Evolutionary conservation across 2,113 vertebrate genomes (phyloP).

Genomic region (Alligator mississippiensis): DNA sequence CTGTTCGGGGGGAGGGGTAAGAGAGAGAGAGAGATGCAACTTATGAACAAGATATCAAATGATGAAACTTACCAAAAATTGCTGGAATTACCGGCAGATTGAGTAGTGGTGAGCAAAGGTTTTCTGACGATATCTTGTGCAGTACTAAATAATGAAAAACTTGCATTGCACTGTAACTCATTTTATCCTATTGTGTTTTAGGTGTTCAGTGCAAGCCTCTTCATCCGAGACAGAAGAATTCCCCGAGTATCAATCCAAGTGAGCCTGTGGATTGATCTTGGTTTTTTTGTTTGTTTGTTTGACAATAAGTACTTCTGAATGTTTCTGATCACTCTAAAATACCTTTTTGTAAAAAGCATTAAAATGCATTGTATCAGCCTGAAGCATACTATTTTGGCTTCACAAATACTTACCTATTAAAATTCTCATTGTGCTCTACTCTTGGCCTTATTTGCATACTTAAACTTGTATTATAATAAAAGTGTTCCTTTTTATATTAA

Average conservation of each 20-base stretch:
- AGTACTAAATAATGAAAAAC: rapidly evolving
- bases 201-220: background rate
- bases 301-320: background rate
- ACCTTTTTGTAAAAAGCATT: background rate
- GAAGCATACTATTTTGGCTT: background rate
- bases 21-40: rapidly evolving
- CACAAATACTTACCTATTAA: background rate
- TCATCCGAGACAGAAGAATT: background rate
- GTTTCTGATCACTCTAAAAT: background rate
- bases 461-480: rapidly evolving
- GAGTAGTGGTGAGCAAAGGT: constrained; percentile 83
- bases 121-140: constrained; percentile 82
- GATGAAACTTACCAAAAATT: constrained; percentile 78
- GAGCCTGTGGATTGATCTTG: background rate
- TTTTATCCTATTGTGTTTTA: background rate
- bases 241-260: rapidly evolving
- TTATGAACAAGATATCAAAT: constrained; percentile 63
- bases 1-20: too few relatives aligned
- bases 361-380: too few relatives aligned
- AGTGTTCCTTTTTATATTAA: background rate
- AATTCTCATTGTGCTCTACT: background rate
- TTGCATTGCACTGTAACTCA: background rate
- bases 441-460: background rate
- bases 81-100: constrained; percentile 95
- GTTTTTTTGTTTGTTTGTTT: background rate